Evolutionary conservation across 2,888 invertebrate species (phyloP), one percentile per base, ranked within the genome.

Genomic region (Helleia helle): DNA sequence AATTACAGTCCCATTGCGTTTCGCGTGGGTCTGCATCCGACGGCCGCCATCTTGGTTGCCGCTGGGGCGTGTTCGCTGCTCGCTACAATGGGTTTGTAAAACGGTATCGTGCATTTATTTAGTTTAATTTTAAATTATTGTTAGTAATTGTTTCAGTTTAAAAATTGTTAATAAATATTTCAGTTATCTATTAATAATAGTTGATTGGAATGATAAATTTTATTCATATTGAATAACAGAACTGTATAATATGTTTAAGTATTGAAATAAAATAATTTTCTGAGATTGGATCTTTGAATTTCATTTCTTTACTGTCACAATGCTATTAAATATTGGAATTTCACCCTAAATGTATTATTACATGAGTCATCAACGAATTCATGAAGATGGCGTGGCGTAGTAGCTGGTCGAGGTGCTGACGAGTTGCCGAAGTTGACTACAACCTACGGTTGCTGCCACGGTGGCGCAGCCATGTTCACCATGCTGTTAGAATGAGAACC

Each of bases 11-110:
- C 80, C 81, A 79, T 79, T 81, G 83, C 81, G 80, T 75, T 76
- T 81, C 83, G 83, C 81, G 84, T 84, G 83, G 83, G 84, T 79
- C 83, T 81, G 80, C 76, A 73, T 74, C 75, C 71, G 74, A 68
- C 67, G 77, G 81, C 77, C 81, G 80, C 76, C 79, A 80, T 81
- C 76, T 80, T 90, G 90, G 89, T 63, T 81, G 87, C 63, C 84
- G 65, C 65, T 72, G 65, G 80, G 65, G 86, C 84, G 62, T 84
- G 65, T 89, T 80, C 56, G 89, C 89, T 62, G 89, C 87, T 59
- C 86, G 69, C 61, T 87, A 86, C 74, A 70, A 77, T 89, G 87
- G 72, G 87, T 88, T 70, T 86, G 87, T 64, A 83, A n/a, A n/a
- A 86, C 70, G 77, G 87, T 69, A 86, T 84, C 72, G 83, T 86